Percentiles rank a stretch among this genome's conserved stretches.
Conservation (phyloP, 2,888 invertebrate genomes). For the Aricia artaxerxes region DNA sequence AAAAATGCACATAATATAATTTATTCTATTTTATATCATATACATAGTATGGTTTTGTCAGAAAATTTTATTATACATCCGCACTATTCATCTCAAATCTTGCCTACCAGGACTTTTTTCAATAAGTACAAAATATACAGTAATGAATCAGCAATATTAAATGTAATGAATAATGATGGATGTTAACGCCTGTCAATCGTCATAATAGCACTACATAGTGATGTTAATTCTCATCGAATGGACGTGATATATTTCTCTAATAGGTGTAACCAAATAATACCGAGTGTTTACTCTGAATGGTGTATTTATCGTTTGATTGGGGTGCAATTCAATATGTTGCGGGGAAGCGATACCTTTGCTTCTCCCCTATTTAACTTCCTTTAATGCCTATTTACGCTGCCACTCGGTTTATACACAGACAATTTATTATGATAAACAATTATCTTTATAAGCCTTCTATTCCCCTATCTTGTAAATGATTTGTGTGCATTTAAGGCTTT, state of each 20-base stretch:
- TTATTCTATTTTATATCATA: too few relatives aligned
- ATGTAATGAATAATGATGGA: not conserved
- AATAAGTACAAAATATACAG: not conserved
- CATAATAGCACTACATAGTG: not conserved
- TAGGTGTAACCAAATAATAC: not conserved
- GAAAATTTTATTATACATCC: not conserved
- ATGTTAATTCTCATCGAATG: not conserved
- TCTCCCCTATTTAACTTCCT: constrained; percentile 26
- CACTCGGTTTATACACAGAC: constrained; percentile 24
- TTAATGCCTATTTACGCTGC: constrained; percentile 26
- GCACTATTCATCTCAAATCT: not conserved
- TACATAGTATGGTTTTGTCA: not conserved
- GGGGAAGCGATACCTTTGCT: constrained; percentile 17
- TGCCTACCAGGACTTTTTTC: not conserved
- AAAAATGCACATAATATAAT: not conserved
- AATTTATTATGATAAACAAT: constrained; percentile 29
- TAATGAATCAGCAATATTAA: not conserved
- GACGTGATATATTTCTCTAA: constrained; percentile 2
- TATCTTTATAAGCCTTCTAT: constrained; percentile 1
- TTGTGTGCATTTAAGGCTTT: not conserved
- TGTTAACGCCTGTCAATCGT: not conserved
- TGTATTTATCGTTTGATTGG: constrained; percentile 20
- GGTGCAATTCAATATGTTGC: constrained; percentile 29
- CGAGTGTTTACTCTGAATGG: constrained; percentile 18
- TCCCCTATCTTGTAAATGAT: not conserved